Conservation (phyloP, 2,797 vertebrate species). For the Muraenolepis orangiensis region DNA sequence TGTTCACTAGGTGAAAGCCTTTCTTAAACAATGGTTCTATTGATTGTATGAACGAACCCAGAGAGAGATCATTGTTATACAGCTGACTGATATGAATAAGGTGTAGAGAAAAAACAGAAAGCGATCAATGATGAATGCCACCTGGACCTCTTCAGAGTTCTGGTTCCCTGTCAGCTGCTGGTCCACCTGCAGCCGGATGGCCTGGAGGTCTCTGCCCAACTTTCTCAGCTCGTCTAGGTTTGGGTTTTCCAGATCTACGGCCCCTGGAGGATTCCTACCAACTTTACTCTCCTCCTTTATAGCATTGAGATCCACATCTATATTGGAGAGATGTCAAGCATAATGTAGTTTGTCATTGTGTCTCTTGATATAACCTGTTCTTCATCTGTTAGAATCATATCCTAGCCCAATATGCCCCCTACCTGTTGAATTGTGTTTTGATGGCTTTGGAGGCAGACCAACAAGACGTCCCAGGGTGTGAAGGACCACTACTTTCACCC, state of each 20-base stretch:
- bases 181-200: constrained; percentile 47
- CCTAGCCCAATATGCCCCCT: not conserved
- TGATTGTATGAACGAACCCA: constrained; percentile 49
- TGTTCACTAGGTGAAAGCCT: not conserved
- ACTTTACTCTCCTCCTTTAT: constrained; percentile 1
- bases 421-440: constrained; percentile 36
- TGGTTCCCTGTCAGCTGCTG: constrained; percentile 26
- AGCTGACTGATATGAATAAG: constrained; percentile 65
- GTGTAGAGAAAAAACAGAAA: constrained; percentile 64
- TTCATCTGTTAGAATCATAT: not conserved
- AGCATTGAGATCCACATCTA: constrained; percentile 24
- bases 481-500: constrained; percentile 61
- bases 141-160: constrained; percentile 52
- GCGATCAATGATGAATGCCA: constrained; percentile 65
- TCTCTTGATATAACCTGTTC: not conserved
- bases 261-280: not conserved
- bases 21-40: not conserved
- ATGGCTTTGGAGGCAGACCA: constrained; percentile 40
- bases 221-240: constrained; percentile 42
- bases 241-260: not conserved
- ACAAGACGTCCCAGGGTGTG: constrained; percentile 50
- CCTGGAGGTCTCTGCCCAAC: constrained; percentile 36
- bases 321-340: not conserved
- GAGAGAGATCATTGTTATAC: constrained; percentile 60
- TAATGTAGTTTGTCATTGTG: not conserved